Evolutionary conservation across 2,113 vertebrate species (phyloP).

Genomic region (Vulpes lagopus): DNA sequence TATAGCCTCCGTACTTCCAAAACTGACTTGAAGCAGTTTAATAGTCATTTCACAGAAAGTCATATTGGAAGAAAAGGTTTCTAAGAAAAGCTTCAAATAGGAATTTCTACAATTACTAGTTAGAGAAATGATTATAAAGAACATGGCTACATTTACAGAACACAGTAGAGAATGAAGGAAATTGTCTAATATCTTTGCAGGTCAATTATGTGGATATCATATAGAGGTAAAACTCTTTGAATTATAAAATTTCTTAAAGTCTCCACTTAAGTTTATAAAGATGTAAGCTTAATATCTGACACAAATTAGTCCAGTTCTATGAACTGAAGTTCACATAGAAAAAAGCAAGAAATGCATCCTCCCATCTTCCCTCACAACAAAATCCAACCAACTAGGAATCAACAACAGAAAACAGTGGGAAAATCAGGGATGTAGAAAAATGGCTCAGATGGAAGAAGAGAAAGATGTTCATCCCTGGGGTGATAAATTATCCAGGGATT

Average conservation of each 20-base stretch:
- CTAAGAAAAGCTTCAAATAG: constrained; percentile 53
- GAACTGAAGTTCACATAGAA: neutral
- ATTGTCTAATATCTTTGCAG: neutral
- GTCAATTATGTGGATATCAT: neutral
- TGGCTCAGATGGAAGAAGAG: neutral
- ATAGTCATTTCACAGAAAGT: constrained; percentile 14
- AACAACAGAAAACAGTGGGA: constrained; percentile 17
- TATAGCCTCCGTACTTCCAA: constrained; percentile 17
- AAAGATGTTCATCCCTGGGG: neutral
- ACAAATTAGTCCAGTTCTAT: neutral
- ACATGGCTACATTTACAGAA: neutral
- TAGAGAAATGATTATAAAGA: constrained; percentile 49
- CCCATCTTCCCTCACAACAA: neutral
- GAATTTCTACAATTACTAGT: constrained; percentile 18
- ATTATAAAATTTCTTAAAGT: constrained; percentile 32
- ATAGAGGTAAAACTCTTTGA: constrained; percentile 45
- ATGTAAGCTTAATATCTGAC: constrained; percentile 35
- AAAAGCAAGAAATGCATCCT: neutral
- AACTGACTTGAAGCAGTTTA: constrained; percentile 52
- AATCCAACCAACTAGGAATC: constrained; percentile 30
- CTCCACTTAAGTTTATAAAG: neutral
- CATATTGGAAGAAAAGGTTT: constrained; percentile 28
- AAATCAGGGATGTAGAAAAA: constrained; percentile 46
- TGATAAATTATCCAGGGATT: neutral
- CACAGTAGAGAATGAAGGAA: neutral